phyloP scores from a whole-genome alignment of 30 jellyfish, hydroid and myxozoan species.

The Turritopsis rubra region DNA sequence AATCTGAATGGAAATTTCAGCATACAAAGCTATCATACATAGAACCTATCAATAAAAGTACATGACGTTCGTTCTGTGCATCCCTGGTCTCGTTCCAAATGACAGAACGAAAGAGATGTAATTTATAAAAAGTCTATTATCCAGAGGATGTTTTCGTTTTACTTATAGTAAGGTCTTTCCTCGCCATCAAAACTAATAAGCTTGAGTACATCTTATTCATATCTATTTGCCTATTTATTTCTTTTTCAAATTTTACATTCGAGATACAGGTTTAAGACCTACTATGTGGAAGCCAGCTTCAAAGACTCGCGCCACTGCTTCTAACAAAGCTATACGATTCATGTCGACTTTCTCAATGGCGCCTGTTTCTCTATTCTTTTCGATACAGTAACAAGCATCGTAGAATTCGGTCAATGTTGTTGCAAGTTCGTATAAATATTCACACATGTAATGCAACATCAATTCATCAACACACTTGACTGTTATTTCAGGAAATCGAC shows the following conservation, averaged over 20 bases:
- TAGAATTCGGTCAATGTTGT: conserved; percentile 86
- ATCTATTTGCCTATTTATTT: background rate
- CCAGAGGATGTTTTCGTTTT: too few species aligned
- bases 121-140: too few species aligned
- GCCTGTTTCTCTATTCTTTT: conserved; percentile 72
- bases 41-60: too few species aligned
- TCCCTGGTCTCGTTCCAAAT: too few species aligned
- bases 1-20: too few species aligned
- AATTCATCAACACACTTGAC: conserved; percentile 66
- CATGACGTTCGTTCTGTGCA: too few species aligned
- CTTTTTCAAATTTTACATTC: conserved; percentile 46
- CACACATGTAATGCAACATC: conserved; percentile 80
- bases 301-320: conserved; percentile 73
- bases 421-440: conserved; percentile 85
- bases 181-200: too few species aligned
- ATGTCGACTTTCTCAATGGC: conserved; percentile 64
- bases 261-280: conserved; percentile 70
- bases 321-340: conserved; percentile 81
- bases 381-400: conserved; percentile 87
- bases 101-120: too few species aligned
- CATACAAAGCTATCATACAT: too few species aligned
- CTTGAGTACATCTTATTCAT: too few species aligned
- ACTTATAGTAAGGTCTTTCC: too few species aligned
- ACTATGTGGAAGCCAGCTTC: conserved; percentile 73
- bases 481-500: conserved; percentile 77